Conservation (phyloP, 2,888 invertebrate genomes). For the Rhagonycha lutea region DNA sequence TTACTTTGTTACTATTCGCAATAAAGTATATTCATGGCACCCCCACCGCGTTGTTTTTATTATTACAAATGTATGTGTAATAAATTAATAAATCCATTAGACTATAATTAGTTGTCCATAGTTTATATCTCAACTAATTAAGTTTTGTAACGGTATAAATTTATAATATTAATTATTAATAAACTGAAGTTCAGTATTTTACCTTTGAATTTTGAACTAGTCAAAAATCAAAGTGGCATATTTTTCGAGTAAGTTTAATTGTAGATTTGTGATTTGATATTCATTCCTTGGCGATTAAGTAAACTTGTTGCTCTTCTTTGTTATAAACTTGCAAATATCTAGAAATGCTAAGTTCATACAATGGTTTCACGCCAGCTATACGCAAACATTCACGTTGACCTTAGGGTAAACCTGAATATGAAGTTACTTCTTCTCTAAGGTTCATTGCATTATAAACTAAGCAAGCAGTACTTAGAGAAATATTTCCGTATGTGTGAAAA, state of each 20-base stretch:
- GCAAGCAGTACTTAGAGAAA: not conserved
- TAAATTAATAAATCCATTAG: not conserved
- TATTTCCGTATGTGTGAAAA: conserved; percentile 8
- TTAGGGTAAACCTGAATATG: conserved; percentile 12
- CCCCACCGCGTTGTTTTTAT: not conserved
- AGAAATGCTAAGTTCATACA: not conserved
- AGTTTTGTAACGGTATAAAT: not conserved
- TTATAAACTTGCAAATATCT: not conserved
- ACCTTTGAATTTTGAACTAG: not conserved
- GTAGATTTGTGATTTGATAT: not conserved
- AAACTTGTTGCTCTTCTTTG: not conserved
- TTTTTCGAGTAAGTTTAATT: not conserved
- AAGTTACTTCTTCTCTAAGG: conserved; percentile 9
- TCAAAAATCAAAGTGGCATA: not conserved
- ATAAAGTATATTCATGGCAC: not conserved
- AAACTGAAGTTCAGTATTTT: not conserved
- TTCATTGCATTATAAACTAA: conserved; percentile 11
- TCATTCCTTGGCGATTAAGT: not conserved
- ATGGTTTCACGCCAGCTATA: conserved; percentile 3
- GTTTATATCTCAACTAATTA: not conserved
- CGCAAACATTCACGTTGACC: conserved; percentile 15
- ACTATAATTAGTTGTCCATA: not conserved
- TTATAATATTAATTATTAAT: not conserved
- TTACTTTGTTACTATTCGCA: not conserved
- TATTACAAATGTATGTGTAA: not conserved